Evolutionary conservation across 1,140 invertebrate genomes (phyloP), one percentile per base, ranked within the genome.

Genomic region (Seison nebaliae): DNA sequence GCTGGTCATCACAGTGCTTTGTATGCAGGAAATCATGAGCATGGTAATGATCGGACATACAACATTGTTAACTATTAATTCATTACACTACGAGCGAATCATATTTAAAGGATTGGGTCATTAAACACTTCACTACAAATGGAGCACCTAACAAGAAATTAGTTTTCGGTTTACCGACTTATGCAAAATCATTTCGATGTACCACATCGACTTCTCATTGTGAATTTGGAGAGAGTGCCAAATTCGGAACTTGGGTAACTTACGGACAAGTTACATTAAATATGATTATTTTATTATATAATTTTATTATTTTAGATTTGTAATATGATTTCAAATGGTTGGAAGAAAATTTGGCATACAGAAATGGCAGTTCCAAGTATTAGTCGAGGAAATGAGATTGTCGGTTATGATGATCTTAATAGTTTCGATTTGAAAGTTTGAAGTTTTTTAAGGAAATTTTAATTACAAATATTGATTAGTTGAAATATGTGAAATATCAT

Each of bases 371-470:
- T 40, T 7, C 38, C 79, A 78, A 0, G 78, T 76, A 48, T 77
- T 77, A 8, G 78, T 65, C 51, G 72, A 70, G 45, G 73, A 67
- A 73, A 80, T 52, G 76, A 83, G 55, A 84, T 79, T 79, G 77
- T 88, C 14, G 76, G 78, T 2, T 88, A 80, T 49, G 80, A 88
- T 50, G 79, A 86, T 49, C 70, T 24, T 12, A 23, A 40, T 23
- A 40, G 38, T 29, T 19, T 40, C 23, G 38, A 2, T 19, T 22
- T 34, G 11, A 40, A 40, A 15, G 12, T 40, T 15, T 11, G 12
- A 3, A 3, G 12, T 26, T 6, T 26, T 3, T n/a, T n/a, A n/a
- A n/a, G n/a, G n/a, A n/a, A n/a, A n/a, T n/a, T n/a, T n/a, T n/a
- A n/a, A n/a, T n/a, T n/a, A n/a, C n/a, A n/a, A n/a, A n/a, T n/a